Base-by-base conservation (phyloP, 1,140 invertebrate genomes). In the Musca domestica region DNA sequence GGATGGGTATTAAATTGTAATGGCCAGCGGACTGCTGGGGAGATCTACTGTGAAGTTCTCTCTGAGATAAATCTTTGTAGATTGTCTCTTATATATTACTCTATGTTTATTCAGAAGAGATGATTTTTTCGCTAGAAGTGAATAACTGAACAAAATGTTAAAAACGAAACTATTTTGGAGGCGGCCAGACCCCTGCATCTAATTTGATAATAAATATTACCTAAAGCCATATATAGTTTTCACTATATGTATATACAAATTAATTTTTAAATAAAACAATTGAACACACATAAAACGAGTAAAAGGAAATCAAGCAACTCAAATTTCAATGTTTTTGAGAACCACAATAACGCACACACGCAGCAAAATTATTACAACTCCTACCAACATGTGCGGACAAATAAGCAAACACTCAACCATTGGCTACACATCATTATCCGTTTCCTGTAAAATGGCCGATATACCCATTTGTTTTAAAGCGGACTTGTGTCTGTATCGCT, bases 301-400 rank as follows among this genome's bases (percentile, higher is more conserved):
- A 54, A 17, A 61, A 61, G 34, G 27, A 34, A n/a, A 41, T 61
- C 56, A 61, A 61, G 34, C 56, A n/a, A 61, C 27, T 34, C 27
- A 41, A 5, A 10, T 41, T 41, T 41, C 10, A 1, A 23, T 23
- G 4, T 34, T 19, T 61, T 61, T 61, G 9, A 12, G 17, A 61
- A 19, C 56, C 56, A 61, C 56, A 61, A 61, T 14, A 19, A 64
- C 23, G 25, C 54, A 67, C 66, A 25, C 12, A 49, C 22, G 10
- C 10, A 20, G 2, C 65, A 51, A 15, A 4, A 22, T 22, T 7
- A 19, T 10, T 9, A 34, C 6, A 2, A 30, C n/a, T 19, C 27
- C 19, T 9, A 41, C 34, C 6, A 12, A 41, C 34, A 41, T 41
- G 34, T 41, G 27, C 9, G 27, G 3, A 30, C 27, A 30, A 30